Base-by-base conservation (phyloP, 1,140 invertebrate genomes). In the Hermatobates lingyangjiaoensis region DNA sequence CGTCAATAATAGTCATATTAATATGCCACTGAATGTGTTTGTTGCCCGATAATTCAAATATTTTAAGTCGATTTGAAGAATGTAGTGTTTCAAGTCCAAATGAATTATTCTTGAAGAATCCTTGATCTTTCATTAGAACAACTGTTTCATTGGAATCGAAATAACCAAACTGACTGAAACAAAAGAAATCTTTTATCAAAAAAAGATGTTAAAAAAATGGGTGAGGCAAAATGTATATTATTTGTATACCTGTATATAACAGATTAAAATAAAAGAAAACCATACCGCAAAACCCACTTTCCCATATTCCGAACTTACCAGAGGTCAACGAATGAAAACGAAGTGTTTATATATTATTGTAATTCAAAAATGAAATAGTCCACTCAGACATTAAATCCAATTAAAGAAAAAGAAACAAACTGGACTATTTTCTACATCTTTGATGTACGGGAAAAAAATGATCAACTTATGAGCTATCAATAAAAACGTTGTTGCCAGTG, bases 21-120 rank as follows among this genome's bases (percentile, higher is more conserved):
- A 71, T 75, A 60, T 91, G 85, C 89, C 89, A 93, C 26, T 74
- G 68, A 54, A 77, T 74, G 62, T 93, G 89, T 27, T 78, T 68
- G 0, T 91, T 74, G 26, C 81, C 79, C 0, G 80, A 75, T 0
- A 87, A 73, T 0, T 79, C 77, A 42, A 85, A 68, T 0, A 80
- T 61, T 28, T 75, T 66, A 0, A 92, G 62, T 58, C 74, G 78
- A 0, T 74, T 74, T 15, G 66, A 64, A 51, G 79, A 66, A 61
- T 86, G 74, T 21, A 92, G 64, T 0, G 77, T 80, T 60, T 74
- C 75, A 0, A 92, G 64, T 0, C 89, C 87, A 57, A 91, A 89
- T 7, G 64, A 65, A 61, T 92, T 87, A 18, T 77, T 70, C 15
- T 62, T 73, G 58, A 83, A 93, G 48, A 83, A 77, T 54, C 73